Conservation (phyloP, 2,888 invertebrate genomes). For the Gryllus longicercus region DNA sequence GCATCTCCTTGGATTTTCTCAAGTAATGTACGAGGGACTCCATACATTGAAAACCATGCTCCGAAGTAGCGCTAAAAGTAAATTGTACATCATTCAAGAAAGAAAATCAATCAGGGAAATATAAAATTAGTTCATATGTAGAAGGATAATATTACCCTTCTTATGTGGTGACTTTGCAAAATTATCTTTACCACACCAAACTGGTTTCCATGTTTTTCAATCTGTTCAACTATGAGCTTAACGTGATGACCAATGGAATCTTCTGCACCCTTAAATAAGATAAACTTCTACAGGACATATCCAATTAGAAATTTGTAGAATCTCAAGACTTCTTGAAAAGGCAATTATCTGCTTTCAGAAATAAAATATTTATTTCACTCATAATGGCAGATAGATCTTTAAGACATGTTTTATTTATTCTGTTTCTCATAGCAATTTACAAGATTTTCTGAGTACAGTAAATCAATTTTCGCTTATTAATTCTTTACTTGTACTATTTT, state of each 20-base stretch:
- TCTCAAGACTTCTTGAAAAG: too few species aligned
- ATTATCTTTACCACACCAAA: neutral
- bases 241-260: neutral
- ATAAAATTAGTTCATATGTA: neutral
- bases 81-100: neutral
- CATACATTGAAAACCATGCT: conserved; percentile 3
- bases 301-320: too few species aligned
- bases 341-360: too few species aligned
- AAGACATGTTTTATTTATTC: too few species aligned
- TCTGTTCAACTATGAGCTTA: neutral
- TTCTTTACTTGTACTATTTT: too few species aligned
- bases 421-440: too few species aligned
- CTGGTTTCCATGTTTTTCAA: neutral
- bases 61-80: neutral
- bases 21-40: neutral
- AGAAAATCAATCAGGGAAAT: too few species aligned
- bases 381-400: too few species aligned
- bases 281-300: too few species aligned
- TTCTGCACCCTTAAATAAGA: neutral
- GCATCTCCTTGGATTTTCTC: neutral
- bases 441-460: too few species aligned
- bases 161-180: neutral
- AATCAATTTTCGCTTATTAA: too few species aligned
- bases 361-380: too few species aligned
- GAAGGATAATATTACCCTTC: neutral